Evolutionary conservation across 2,113 vertebrate species (phyloP).

Genomic region (Vanacampus margaritifer): DNA sequence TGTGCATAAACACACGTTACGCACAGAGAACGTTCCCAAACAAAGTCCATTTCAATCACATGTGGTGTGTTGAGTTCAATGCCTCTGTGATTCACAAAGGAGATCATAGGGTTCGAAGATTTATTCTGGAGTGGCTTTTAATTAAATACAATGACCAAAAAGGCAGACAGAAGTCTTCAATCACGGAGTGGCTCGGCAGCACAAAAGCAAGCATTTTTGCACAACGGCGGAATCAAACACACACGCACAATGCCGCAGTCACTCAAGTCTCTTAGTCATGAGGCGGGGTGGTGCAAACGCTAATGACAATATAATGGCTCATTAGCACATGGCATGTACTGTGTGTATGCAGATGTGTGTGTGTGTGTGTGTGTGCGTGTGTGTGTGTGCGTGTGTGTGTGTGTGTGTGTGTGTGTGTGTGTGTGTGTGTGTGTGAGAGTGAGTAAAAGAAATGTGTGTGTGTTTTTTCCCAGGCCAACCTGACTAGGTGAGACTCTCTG

Average conservation of each 20-base stretch:
- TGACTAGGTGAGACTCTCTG: slow-evolving; percentile 73
- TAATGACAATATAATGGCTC: slow-evolving; percentile 70
- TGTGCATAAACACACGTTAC: slow-evolving; percentile 52
- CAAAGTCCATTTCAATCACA: slow-evolving; percentile 49
- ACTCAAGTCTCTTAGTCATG: slow-evolving; percentile 41
- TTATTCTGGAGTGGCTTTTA: slow-evolving; percentile 27
- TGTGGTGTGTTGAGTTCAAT: not conserved
- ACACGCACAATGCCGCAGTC: slow-evolving; percentile 2
- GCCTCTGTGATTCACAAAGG: slow-evolving; percentile 11
- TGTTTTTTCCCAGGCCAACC: slow-evolving; percentile 65
- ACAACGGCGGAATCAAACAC: slow-evolving; percentile 8
- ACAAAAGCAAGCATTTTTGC: slow-evolving; percentile 6
- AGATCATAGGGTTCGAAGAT: slow-evolving; percentile 16
- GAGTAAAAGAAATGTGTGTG: slow-evolving; percentile 40
- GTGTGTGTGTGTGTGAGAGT: slow-evolving; percentile 14
- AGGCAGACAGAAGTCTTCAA: slow-evolving; percentile 7
- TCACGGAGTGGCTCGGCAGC: slow-evolving; percentile 13
- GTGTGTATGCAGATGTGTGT: slow-evolving; percentile 27
- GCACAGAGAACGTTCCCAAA: slow-evolving; percentile 45
- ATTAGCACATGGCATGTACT: slow-evolving; percentile 64
- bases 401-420: slow-evolving; percentile 34
- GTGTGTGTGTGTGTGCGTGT: slow-evolving; percentile 14
- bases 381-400: slow-evolving; percentile 12
- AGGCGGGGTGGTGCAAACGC: slow-evolving; percentile 57
- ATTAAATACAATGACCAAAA: slow-evolving; percentile 8